phyloP scores from a whole-genome alignment of 2,113 vertebrate species.

The Halcyon senegalensis region DNA sequence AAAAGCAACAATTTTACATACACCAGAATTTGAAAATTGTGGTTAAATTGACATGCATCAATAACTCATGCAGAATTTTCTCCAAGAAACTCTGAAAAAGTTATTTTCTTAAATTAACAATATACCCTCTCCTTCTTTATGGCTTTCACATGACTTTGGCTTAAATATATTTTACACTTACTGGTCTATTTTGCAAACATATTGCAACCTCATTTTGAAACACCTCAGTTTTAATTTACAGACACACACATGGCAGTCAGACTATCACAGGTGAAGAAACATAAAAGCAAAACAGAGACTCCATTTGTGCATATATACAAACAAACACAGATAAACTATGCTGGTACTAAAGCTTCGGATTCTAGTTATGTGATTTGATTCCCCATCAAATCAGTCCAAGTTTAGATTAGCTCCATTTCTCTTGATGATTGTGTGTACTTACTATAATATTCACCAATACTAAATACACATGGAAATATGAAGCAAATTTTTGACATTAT shows the following conservation, averaged over 20 bases:
- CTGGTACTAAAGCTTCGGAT: not conserved
- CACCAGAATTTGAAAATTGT: not conserved
- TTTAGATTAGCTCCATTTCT: not conserved
- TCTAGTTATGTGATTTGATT: not conserved
- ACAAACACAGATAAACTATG: not conserved
- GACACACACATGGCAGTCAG: not conserved
- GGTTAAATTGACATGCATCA: not conserved
- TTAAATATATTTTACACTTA: not conserved
- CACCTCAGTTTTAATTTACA: not conserved
- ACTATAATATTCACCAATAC: not conserved
- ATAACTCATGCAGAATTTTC: not conserved
- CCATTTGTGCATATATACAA: not conserved
- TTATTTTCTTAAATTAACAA: constrained; percentile 33
- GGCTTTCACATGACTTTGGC: not conserved
- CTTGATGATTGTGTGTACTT: not conserved
- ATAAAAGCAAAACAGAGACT: not conserved
- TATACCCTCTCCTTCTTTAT: not conserved
- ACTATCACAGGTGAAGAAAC: not conserved
- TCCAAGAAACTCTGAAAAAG: not conserved
- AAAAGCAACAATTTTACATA: not conserved
- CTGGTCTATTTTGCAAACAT: not conserved
- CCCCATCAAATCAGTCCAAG: not conserved
- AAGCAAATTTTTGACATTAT: not conserved
- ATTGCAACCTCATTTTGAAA: not conserved
- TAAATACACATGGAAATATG: not conserved